Percentiles rank a stretch among this genome's conserved stretches.
Conservation (phyloP, 2,888 invertebrate genomes). For the Mayetiola destructor region DNA sequence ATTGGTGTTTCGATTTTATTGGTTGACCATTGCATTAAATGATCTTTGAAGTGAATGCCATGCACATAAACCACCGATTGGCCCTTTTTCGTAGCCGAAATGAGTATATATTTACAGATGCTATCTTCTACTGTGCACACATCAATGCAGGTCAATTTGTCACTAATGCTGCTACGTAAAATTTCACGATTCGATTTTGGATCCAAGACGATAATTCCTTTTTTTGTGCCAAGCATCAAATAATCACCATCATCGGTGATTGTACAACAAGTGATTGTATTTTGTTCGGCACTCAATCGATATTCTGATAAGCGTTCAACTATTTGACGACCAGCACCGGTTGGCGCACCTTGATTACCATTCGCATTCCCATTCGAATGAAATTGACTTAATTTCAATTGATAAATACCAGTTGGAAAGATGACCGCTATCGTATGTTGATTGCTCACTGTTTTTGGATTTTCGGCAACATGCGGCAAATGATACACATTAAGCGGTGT, state of each 20-base stretch:
- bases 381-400: slow-evolving; percentile 21
- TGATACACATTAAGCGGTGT: slow-evolving; percentile 17
- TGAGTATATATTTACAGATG: slow-evolving; percentile 28
- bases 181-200: slow-evolving; percentile 22
- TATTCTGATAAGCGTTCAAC: background rate
- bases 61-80: slow-evolving; percentile 27
- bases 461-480: background rate
- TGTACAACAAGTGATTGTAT: slow-evolving; percentile 24
- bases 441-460: background rate
- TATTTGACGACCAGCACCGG: too few relatives aligned
- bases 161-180: slow-evolving; percentile 30
- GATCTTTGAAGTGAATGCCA: slow-evolving; percentile 23
- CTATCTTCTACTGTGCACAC: slow-evolving; percentile 26
- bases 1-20: slow-evolving; percentile 20
- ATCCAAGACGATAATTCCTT: slow-evolving; percentile 29
- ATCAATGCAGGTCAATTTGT: slow-evolving; percentile 29
- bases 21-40: slow-evolving; percentile 25
- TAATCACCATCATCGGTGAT: slow-evolving; percentile 26
- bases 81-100: slow-evolving; percentile 26
- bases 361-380: background rate
- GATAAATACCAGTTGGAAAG: slow-evolving; percentile 22
- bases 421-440: slow-evolving; percentile 22
- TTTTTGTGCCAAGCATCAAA: slow-evolving; percentile 30
- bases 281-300: background rate
- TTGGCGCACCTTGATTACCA: background rate